Conservation (phyloP, 1,140 invertebrate species). For the Aphelenchoides besseyi region DNA sequence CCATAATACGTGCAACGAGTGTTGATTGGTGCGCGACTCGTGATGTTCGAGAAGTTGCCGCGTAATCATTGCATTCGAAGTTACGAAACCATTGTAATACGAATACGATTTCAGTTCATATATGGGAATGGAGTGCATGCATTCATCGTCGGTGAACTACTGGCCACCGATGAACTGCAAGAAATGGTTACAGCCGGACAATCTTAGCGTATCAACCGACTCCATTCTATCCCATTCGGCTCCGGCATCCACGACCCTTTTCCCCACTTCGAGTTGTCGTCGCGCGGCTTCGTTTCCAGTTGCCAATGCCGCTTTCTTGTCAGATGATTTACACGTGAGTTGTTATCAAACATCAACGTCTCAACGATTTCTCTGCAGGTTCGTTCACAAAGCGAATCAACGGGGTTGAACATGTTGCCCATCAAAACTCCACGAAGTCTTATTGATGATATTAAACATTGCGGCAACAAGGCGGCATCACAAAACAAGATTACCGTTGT, state of each 20-base stretch:
- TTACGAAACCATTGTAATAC: too few relatives aligned
- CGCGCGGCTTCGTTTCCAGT: slow-evolving; percentile 18
- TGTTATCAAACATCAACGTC: not conserved
- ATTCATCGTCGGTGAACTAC: slow-evolving; percentile 1
- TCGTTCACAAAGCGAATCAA: slow-evolving; percentile 51
- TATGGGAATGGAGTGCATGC: slow-evolving; percentile 20
- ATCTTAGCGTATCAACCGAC: not conserved
- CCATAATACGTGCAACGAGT: too few relatives aligned
- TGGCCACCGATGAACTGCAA: slow-evolving; percentile 1
- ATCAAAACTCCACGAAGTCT: slow-evolving; percentile 42
- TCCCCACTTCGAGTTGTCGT: slow-evolving; percentile 7
- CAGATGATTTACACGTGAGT: slow-evolving; percentile 13
- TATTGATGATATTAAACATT: slow-evolving; percentile 32
- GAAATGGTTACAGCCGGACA: not conserved
- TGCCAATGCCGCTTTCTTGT: slow-evolving; percentile 1
- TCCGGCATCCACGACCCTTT: not conserved
- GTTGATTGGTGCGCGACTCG: not conserved
- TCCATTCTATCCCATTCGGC: slow-evolving; percentile 15
- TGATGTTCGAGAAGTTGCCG: not conserved
- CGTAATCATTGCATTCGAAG: not conserved
- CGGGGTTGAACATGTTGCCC: slow-evolving; percentile 41
- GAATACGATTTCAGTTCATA: slow-evolving; percentile 18
- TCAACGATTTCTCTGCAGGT: slow-evolving; percentile 29
- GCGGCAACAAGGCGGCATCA: not conserved
- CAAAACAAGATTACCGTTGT: not conserved